phyloP scores from a whole-genome alignment of 2,888 invertebrate genomes.

The Sarcophaga subvicina region DNA sequence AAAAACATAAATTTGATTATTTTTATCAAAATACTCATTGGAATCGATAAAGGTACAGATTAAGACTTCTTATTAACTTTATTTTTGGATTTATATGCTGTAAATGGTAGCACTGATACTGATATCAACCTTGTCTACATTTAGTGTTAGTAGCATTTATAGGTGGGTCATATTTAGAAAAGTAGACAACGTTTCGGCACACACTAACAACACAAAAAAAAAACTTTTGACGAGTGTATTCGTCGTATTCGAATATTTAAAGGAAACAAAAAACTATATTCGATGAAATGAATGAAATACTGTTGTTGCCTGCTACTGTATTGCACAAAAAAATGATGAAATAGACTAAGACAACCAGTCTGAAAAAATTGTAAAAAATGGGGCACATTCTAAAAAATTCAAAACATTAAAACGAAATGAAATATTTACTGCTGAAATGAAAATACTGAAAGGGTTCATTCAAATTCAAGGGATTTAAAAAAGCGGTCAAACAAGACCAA shows the following conservation, averaged over 20 bases:
- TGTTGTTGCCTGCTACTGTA: neutral
- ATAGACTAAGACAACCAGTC: neutral
- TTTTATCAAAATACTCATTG: too few relatives aligned
- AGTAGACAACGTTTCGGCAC: too few relatives aligned
- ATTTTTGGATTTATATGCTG: too few relatives aligned
- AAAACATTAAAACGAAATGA: slow-evolving; percentile 43
- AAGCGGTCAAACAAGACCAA: slow-evolving; percentile 1
- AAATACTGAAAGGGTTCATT: slow-evolving; percentile 12
- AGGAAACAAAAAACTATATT: neutral
- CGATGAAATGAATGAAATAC: slow-evolving; percentile 1
- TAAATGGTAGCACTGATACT: too few relatives aligned
- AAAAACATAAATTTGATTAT: too few relatives aligned
- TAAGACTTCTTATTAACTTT: too few relatives aligned
- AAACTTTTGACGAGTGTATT: slow-evolving; percentile 25
- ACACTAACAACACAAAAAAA: neutral
- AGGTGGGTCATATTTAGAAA: too few relatives aligned
- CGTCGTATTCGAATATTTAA: neutral
- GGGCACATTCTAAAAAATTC: neutral
- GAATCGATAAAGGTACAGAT: too few relatives aligned
- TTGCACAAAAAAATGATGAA: slow-evolving; percentile 22
- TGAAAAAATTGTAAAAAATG: neutral
- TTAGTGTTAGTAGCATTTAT: too few relatives aligned
- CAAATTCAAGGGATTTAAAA: slow-evolving; percentile 17
- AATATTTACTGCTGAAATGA: slow-evolving; percentile 31
- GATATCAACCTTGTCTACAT: too few relatives aligned